Base-by-base conservation (phyloP, 1,140 invertebrate genomes). In the Acromyrmex charruanus region DNA sequence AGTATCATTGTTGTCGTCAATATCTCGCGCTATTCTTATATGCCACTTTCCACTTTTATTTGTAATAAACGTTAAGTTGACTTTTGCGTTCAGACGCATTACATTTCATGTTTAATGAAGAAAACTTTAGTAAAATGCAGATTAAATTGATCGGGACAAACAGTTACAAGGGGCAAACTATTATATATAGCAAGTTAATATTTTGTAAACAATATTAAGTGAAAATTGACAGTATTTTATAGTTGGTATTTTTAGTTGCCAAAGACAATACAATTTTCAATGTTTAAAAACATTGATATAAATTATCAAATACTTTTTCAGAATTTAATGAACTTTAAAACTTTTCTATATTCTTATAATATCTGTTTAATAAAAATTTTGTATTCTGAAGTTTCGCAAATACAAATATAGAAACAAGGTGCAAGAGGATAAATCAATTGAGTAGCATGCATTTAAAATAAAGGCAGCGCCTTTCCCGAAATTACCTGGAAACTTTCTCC, bases 401-500 rank as follows among this genome's bases (percentile, higher is more conserved):
- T 10, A 44, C 49, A 14, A 59, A 18, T 6, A 16, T 14, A 44
- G 21, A 31, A 74, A 18, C 2, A 14, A 28, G 7, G 51, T 31
- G n/a, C 10, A 39, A 31, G 5, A 25, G n/a, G 3, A 65, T 55
- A 81, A 84, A 75, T 75, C 39, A 84, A 84, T 74, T 39, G 39
- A 51, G 25, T 12, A 44, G 35, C 25, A 63, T 74, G 39, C 53
- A 82, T 61, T 14, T 12, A 7, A 63, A 49, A 63, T 61, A 71
- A 84, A 74, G 55, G 31, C 9, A 49, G 28, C 55, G 21, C 39
- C 44, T 49, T 82, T 72, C 25, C 51, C 69, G 4, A 86, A 92
- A 92, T 93, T 94, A 95, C 95, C 95, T 95, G 44, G 95, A 95
- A 87, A 95, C 93, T 92, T 95, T 93, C 94, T 96, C 94, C 91